A percentile compares a stretch with the other conserved stretches of the same genome.
Conservation (phyloP, 2,797 vertebrate species). For the Trematomus bernacchii region DNA sequence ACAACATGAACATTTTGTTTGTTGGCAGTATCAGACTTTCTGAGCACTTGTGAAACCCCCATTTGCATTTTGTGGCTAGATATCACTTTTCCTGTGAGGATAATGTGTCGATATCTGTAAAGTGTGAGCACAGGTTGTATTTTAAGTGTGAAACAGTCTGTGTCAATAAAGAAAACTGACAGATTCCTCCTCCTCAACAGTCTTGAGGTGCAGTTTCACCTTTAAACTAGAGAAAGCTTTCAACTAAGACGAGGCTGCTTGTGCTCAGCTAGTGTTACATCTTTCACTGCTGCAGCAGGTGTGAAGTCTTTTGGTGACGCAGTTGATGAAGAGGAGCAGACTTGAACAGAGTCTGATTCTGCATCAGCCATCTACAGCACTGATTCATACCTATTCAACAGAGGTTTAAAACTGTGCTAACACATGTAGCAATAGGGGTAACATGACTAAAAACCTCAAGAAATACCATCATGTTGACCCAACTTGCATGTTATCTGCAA, state of each 20-base stretch:
- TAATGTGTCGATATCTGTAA: constrained; percentile 39
- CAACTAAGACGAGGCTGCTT: constrained; percentile 24
- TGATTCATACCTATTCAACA: background rate
- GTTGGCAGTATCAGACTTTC: constrained; percentile 6
- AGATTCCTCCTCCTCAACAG: constrained; percentile 52
- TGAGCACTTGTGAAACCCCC: constrained; percentile 38
- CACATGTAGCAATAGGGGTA: background rate
- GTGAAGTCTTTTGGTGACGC: constrained; percentile 47
- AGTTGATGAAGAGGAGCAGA: constrained; percentile 40
- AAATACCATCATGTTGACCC: background rate
- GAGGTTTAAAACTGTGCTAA: background rate
- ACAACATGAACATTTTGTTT: constrained; percentile 20
- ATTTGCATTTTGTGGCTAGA: constrained; percentile 41
- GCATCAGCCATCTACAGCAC: constrained; percentile 13
- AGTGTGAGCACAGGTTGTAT: constrained; percentile 57
- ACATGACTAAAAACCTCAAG: background rate
- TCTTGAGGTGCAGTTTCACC: constrained; percentile 43
- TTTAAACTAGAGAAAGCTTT: constrained; percentile 38
- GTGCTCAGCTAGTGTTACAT: constrained; percentile 53
- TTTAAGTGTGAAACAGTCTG: constrained; percentile 56
- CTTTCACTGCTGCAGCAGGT: constrained; percentile 57
- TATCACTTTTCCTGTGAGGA: constrained; percentile 30
- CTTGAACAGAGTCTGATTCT: constrained; percentile 31
- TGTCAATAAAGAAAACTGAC: constrained; percentile 56
- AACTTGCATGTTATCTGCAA: background rate